Evolutionary conservation across 1,140 invertebrate genomes (phyloP).

Genomic region (Scaptomyza montana): DNA sequence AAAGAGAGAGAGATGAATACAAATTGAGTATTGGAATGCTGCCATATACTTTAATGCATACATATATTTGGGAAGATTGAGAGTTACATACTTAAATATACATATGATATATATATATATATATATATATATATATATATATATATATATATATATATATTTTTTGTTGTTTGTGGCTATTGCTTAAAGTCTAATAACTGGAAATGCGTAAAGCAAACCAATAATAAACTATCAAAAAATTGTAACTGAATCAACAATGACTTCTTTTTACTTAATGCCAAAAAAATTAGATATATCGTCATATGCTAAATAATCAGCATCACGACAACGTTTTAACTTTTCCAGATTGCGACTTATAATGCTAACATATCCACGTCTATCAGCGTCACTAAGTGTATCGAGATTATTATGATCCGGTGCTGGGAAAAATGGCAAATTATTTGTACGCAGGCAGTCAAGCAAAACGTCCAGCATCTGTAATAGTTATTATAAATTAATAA

Average conservation of each 20-base stretch:
- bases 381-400: neutral
- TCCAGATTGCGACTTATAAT: neutral
- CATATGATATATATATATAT: neutral
- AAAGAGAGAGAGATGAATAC: conserved; percentile 31
- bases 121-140: conserved; percentile 48
- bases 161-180: conserved; percentile 42
- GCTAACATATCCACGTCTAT: neutral
- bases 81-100: neutral
- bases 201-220: conserved; percentile 44
- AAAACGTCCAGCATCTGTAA: conserved; percentile 20
- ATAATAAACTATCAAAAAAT: conserved; percentile 35
- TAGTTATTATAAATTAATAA: neutral
- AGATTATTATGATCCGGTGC: conserved; percentile 41
- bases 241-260: neutral
- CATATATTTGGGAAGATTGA: conserved; percentile 3
- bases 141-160: conserved; percentile 34
- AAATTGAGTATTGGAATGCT: conserved; percentile 73
- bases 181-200: conserved; percentile 62
- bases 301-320: conserved; percentile 17
- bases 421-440: conserved; percentile 46
- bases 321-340: conserved; percentile 2
- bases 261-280: conserved; percentile 1
- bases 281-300: conserved; percentile 23
- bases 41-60: conserved; percentile 67
- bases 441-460: neutral